Evolutionary conservation across 1,140 invertebrate species (phyloP).

Genomic region (Drosophila obscura): DNA sequence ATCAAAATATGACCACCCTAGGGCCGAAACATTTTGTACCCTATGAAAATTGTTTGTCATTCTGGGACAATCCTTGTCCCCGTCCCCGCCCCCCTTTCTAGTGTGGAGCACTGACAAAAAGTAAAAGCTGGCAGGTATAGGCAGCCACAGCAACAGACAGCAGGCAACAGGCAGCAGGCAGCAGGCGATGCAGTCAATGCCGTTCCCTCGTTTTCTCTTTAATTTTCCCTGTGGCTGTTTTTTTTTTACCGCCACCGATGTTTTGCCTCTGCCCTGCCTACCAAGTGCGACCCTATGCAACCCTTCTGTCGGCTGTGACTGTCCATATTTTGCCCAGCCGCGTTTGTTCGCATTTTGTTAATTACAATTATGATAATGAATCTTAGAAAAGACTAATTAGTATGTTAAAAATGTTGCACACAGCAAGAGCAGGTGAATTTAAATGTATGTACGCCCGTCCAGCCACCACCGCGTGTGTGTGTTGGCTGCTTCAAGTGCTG

Average conservation of each 20-base stretch:
- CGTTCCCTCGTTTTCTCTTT: slow-evolving; percentile 10
- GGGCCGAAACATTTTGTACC: too few species aligned
- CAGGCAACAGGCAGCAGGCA: too few species aligned
- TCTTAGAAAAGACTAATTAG: slow-evolving; percentile 79
- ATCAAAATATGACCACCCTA: too few species aligned
- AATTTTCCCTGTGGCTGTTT: background rate
- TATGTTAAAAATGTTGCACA: slow-evolving; percentile 74
- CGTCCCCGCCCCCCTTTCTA: too few species aligned
- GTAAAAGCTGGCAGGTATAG: slow-evolving; percentile 38
- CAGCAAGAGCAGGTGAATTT: slow-evolving; percentile 64
- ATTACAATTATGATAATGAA: slow-evolving; percentile 81
- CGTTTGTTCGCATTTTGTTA: slow-evolving; percentile 67
- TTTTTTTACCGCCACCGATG: too few species aligned
- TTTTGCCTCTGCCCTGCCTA: background rate
- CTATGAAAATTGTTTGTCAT: too few species aligned
- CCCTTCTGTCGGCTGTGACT: slow-evolving; percentile 40
- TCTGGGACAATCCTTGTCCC: too few species aligned
- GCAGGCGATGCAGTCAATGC: background rate
- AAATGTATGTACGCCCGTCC: slow-evolving; percentile 38
- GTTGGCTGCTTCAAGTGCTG: slow-evolving; percentile 23
- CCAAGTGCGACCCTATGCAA: slow-evolving; percentile 1
- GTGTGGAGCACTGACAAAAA: background rate
- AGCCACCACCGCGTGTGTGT: background rate
- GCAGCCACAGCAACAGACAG: slow-evolving; percentile 38
- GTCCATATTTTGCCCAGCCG: slow-evolving; percentile 4